Conservation (phyloP, 1,140 invertebrate species). For the Episyrphus balteatus region DNA sequence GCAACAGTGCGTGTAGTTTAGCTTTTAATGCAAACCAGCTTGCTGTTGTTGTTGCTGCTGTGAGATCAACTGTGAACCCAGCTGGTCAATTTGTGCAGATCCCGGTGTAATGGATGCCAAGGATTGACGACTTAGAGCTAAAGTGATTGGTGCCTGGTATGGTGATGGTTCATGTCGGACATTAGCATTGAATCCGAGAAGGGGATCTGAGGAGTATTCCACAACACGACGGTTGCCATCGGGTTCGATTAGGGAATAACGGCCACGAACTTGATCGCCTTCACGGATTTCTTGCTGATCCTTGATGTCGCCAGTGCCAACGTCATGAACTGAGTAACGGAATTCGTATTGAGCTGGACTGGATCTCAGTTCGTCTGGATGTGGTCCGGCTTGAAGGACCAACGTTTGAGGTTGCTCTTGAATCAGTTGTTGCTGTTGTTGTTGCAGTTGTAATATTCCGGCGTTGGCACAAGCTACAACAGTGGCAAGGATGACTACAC, state of each 20-base stretch:
- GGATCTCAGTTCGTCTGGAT: conserved; percentile 28
- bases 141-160: conserved; percentile 14
- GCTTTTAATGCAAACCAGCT: too few species aligned
- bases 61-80: too few species aligned
- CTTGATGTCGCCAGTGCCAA: conserved; percentile 55
- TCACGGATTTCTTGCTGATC: conserved; percentile 50
- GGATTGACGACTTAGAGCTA: not conserved
- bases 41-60: too few species aligned
- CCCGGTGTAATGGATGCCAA: too few species aligned
- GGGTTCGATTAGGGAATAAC: conserved; percentile 35
- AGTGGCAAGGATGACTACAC: conserved; percentile 2
- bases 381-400: conserved; percentile 13
- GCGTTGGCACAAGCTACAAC: conserved; percentile 29
- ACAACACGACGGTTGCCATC: conserved; percentile 37
- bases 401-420: conserved; percentile 5
- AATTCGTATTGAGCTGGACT: conserved; percentile 50
- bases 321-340: conserved; percentile 51
- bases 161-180: conserved; percentile 23
- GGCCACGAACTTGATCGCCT: conserved; percentile 39
- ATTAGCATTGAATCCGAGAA: conserved; percentile 36
- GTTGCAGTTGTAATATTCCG: conserved; percentile 11
- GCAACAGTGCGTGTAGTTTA: too few species aligned
- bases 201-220: conserved; percentile 36
- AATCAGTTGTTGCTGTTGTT: conserved; percentile 27
- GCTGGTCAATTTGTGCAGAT: too few species aligned